These are phyloP conservation scores for Baccha elongata DNA, from an alignment of 2,888 invertebrate species.

Conservation along the genomic window DNA sequence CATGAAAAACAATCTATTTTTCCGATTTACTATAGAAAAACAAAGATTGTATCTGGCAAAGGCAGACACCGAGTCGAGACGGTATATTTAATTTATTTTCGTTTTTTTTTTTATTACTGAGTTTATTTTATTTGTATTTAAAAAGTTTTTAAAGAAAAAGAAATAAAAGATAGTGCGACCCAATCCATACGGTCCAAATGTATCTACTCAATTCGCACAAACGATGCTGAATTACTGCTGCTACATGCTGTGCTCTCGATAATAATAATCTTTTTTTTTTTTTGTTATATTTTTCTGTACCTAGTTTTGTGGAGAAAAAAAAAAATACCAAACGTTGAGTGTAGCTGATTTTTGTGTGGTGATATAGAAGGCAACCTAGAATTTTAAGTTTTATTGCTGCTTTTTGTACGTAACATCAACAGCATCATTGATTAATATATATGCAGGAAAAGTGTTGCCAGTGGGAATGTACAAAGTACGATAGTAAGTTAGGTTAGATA, in stretches of 20 bases:
- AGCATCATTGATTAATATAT: slow-evolving; percentile 9
- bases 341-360: slow-evolving; percentile 22
- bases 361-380: slow-evolving; percentile 53
- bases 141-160: not conserved
- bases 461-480: not conserved
- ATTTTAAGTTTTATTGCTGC: slow-evolving; percentile 25
- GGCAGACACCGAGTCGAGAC: slow-evolving; percentile 44
- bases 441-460: slow-evolving; percentile 12
- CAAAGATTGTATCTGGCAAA: slow-evolving; percentile 19
- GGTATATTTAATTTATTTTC: not conserved
- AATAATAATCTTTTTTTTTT: slow-evolving; percentile 5
- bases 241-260: slow-evolving; percentile 46
- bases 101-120: not conserved
- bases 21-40: not conserved
- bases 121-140: slow-evolving; percentile 15
- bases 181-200: slow-evolving; percentile 52
- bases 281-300: slow-evolving; percentile 1
- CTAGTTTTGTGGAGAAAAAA: slow-evolving; percentile 41
- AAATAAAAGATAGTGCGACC: slow-evolving; percentile 12
- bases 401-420: not conserved
- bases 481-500: too few species aligned
- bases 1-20: slow-evolving; percentile 6
- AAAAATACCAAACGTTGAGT: not conserved
- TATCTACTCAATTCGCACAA: slow-evolving; percentile 42
- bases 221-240: slow-evolving; percentile 28